Conservation (phyloP, 2,113 vertebrate genomes). For the Dromas ardeola region DNA sequence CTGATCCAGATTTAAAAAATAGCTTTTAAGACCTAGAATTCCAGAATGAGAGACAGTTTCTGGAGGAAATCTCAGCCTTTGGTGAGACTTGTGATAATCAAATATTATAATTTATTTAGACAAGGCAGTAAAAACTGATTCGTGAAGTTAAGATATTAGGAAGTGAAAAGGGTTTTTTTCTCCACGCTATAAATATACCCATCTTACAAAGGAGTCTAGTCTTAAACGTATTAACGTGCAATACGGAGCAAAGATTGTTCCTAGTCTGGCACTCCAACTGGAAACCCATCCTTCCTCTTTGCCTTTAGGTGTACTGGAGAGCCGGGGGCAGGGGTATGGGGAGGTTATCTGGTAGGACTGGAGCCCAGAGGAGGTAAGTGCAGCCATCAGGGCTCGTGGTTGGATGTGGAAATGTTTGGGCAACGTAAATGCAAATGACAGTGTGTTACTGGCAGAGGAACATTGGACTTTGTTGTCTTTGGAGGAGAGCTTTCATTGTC, state of each 20-base stretch:
- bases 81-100: not conserved
- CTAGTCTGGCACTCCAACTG: not conserved
- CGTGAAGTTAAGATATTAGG: not conserved
- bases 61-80: not conserved
- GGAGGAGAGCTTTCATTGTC: not conserved
- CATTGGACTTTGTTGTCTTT: not conserved
- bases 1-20: not conserved
- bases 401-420: not conserved
- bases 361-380: not conserved
- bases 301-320: not conserved
- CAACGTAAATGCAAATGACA: not conserved
- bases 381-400: not conserved
- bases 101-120: not conserved
- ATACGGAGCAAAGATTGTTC: not conserved
- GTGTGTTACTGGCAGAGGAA: not conserved
- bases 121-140: not conserved
- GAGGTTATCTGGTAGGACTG: not conserved
- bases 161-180: not conserved
- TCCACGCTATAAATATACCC: not conserved
- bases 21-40: not conserved
- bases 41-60: not conserved
- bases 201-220: not conserved
- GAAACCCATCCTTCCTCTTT: not conserved
- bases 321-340: fast-evolving
- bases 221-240: not conserved